Conservation (phyloP, 2,797 vertebrate genomes). For the Erpetoichthys calabaricus region DNA sequence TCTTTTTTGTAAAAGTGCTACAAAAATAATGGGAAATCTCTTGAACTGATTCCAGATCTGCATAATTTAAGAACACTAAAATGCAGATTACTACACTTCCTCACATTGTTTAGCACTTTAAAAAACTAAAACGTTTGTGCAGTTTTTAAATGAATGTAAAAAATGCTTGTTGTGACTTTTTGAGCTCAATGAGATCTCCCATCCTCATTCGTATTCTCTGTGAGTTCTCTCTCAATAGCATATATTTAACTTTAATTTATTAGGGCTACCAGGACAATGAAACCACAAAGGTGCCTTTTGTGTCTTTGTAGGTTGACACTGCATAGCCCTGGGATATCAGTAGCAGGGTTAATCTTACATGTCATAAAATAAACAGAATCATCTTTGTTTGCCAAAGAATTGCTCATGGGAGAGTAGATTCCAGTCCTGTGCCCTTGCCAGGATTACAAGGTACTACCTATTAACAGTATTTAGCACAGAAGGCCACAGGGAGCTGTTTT, state of each 20-base stretch:
- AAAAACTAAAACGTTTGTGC: no score
- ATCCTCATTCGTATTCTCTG: slow-evolving; percentile 25
- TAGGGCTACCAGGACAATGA: slow-evolving; percentile 37
- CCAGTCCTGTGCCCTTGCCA: slow-evolving; percentile 24
- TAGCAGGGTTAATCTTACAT: slow-evolving; percentile 3
- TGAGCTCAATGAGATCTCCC: no score
- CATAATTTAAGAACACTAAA: no score
- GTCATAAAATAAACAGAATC: slow-evolving; percentile 21
- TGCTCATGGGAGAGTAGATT: slow-evolving; percentile 22
- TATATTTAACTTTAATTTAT: slow-evolving; percentile 21
- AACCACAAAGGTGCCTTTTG: slow-evolving; percentile 14
- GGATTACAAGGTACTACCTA: slow-evolving; percentile 17
- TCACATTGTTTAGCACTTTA: no score
- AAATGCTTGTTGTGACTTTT: no score
- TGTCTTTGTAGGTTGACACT: slow-evolving; percentile 15
- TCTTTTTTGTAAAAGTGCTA: no score
- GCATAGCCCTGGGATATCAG: slow-evolving; percentile 14
- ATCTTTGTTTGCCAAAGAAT: slow-evolving; percentile 21
- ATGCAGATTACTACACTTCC: no score
- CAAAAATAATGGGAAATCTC: no score
- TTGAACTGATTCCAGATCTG: no score
- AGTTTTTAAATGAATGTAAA: no score
- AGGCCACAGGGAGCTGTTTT: slow-evolving; percentile 12
- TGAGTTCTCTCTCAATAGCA: slow-evolving; percentile 29
- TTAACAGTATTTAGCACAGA: slow-evolving; percentile 11